phyloP scores from a whole-genome alignment of 2,113 vertebrate species.

The Chinchilla lanigera region DNA sequence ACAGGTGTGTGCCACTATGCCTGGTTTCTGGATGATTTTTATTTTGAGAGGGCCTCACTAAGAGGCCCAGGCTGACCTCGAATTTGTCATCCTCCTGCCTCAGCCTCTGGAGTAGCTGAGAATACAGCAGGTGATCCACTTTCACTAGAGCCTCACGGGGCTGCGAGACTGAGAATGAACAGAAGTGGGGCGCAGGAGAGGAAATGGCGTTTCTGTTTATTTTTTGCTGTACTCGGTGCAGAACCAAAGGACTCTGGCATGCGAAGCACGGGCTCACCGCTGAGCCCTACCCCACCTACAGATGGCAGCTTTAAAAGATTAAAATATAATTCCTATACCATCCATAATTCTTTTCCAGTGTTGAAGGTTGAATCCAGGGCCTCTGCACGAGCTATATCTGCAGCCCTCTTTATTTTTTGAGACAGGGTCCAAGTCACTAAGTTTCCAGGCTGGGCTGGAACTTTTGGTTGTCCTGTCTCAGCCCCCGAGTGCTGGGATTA shows the following conservation, averaged over 20 bases:
- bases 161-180: not conserved
- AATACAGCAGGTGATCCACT: not conserved
- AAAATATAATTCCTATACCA: not conserved
- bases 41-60: not conserved
- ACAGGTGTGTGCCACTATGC: not conserved
- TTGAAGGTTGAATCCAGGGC: not conserved
- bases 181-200: no score
- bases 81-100: not conserved
- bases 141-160: not conserved
- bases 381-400: not conserved
- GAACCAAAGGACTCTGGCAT: not conserved
- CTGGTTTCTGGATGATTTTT: not conserved
- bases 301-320: not conserved
- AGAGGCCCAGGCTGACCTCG: not conserved
- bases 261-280: no score
- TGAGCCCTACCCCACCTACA: not conserved
- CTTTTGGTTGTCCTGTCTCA: not conserved
- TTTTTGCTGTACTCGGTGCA: not conserved
- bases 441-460: not conserved
- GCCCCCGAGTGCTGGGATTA: not conserved
- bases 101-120: not conserved
- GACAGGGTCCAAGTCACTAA: not conserved
- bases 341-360: not conserved
- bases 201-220: not conserved
- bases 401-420: not conserved